Evolutionary conservation across 2,888 invertebrate genomes (phyloP).

Genomic region (Alloplasta piceator): DNA sequence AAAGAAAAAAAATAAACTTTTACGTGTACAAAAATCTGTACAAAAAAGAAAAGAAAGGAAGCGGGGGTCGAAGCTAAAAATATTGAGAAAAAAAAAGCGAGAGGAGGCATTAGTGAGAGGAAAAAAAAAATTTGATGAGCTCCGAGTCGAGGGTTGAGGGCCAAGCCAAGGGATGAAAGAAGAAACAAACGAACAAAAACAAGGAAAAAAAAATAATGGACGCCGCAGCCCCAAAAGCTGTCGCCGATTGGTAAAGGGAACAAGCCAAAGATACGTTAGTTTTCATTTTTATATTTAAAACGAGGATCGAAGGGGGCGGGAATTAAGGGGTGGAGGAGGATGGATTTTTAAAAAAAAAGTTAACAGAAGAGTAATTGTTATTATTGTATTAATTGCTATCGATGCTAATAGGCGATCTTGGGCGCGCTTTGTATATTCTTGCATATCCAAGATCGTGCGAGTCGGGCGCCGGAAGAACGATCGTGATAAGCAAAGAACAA

Average conservation of each 20-base stretch:
- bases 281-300: slow-evolving; percentile 85
- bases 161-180: slow-evolving; percentile 73
- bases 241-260: slow-evolving; percentile 90
- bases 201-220: slow-evolving; percentile 78
- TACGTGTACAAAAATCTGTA: slow-evolving; percentile 54
- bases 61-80: slow-evolving; percentile 27
- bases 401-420: slow-evolving; percentile 75
- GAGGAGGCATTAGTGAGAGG: slow-evolving; percentile 17
- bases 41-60: slow-evolving; percentile 28
- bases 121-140: slow-evolving; percentile 46
- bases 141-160: slow-evolving; percentile 75
- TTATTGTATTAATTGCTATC: slow-evolving; percentile 73
- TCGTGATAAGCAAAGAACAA: slow-evolving; percentile 35
- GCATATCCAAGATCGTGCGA: slow-evolving; percentile 30
- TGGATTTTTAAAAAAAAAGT: slow-evolving; percentile 52
- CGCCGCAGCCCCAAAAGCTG: slow-evolving; percentile 78
- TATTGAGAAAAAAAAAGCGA: slow-evolving; percentile 34
- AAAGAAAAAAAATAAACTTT: slow-evolving; percentile 8
- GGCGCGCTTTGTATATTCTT: slow-evolving; percentile 48
- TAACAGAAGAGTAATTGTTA: slow-evolving; percentile 69
- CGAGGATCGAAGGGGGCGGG: slow-evolving; percentile 78
- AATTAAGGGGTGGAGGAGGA: slow-evolving; percentile 55
- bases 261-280: slow-evolving; percentile 93
- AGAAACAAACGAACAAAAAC: slow-evolving; percentile 64
- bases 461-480: slow-evolving; percentile 34